These are phyloP conservation scores for Psittacus erithacus DNA, from an alignment of 2,113 vertebrate species.

Conservation along the genomic window DNA sequence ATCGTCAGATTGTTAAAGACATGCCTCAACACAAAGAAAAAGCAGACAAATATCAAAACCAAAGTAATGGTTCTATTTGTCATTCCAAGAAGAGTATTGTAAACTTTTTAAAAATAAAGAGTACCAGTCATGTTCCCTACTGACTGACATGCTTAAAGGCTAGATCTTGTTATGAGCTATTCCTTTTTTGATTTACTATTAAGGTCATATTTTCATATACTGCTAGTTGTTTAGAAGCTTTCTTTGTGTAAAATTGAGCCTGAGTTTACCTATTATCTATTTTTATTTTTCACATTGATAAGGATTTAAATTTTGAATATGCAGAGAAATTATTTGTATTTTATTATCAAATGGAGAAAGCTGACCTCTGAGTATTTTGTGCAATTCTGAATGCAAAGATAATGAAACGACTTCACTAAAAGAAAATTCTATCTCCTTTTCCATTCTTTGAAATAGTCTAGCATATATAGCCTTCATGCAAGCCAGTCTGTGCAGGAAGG, in stretches of 20 bases:
- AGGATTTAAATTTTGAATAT: not conserved
- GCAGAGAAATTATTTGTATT: not conserved
- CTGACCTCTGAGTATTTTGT: not conserved
- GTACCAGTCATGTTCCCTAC: not conserved
- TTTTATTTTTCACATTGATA: not conserved
- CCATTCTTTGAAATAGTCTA: not conserved
- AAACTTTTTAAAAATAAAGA: not conserved
- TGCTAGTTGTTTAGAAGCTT: not conserved
- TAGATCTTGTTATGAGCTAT: not conserved
- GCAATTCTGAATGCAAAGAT: not conserved
- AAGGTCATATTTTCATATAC: not conserved
- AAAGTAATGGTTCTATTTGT: not conserved
- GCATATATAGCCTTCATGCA: not conserved
- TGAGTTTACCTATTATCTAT: not conserved
- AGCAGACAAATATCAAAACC: not conserved
- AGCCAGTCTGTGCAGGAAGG: not conserved
- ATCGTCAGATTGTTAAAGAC: not conserved
- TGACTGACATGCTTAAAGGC: not conserved
- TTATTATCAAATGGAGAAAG: not conserved
- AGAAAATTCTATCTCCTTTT: not conserved
- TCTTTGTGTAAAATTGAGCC: not conserved
- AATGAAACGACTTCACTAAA: not conserved
- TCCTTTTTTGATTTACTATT: not conserved
- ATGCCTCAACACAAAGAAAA: not conserved
- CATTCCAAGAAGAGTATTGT: not conserved